phyloP scores from a whole-genome alignment of 2,797 vertebrate genomes.

The Holocentrus rufus region DNA sequence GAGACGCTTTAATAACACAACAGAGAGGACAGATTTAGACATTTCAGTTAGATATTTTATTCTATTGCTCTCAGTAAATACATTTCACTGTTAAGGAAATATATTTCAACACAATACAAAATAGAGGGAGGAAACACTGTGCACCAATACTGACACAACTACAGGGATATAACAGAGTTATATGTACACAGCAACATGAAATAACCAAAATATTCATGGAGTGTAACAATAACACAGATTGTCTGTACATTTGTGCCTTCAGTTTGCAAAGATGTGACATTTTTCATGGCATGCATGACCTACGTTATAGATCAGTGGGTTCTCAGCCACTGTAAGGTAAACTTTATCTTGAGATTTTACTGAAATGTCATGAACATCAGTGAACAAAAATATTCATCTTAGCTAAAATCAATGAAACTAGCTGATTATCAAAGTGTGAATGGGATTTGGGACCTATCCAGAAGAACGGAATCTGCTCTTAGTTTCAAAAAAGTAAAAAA shows the following conservation, averaged over 20 bases:
- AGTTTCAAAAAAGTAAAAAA: no score
- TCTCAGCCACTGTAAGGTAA: not conserved
- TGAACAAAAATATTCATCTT: no score
- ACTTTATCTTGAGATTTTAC: not conserved
- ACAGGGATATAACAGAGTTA: conserved; percentile 19
- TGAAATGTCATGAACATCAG: not conserved
- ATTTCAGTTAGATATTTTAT: conserved; percentile 71
- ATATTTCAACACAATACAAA: conserved; percentile 72
- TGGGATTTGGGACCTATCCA: no score
- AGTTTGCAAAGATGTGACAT: conserved; percentile 6
- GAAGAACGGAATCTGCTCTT: not conserved
- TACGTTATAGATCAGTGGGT: conserved; percentile 7
- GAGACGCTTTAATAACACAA: not conserved
- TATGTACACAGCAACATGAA: conserved; percentile 28
- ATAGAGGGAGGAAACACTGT: conserved; percentile 56
- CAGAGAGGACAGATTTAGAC: conserved; percentile 1
- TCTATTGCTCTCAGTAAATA: conserved; percentile 77
- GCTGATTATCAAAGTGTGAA: no score
- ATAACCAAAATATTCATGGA: conserved; percentile 60
- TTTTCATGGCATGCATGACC: conserved; percentile 8
- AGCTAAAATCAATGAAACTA: no score
- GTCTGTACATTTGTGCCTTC: conserved; percentile 60
- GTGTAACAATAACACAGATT: conserved; percentile 55
- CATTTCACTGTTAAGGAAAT: conserved; percentile 66
- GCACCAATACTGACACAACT: conserved; percentile 64